Conservation (phyloP, 2,113 vertebrate species). For the Hypocryptadius cinnamomeus region DNA sequence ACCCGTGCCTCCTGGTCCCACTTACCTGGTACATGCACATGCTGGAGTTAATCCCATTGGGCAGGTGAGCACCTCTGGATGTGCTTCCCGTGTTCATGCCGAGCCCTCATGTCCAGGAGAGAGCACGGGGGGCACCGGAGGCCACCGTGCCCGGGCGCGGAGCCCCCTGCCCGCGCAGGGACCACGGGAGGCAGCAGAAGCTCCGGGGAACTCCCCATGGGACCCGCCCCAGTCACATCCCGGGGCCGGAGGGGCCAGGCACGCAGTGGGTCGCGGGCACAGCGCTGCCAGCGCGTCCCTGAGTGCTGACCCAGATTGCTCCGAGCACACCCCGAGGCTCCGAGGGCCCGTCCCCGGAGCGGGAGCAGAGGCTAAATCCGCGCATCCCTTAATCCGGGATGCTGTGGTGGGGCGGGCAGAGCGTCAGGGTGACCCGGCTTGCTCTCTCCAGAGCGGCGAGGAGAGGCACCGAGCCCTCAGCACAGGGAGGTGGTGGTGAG, state of each 20-base stretch:
- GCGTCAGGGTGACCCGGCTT: conserved; percentile 29
- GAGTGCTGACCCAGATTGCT: conserved; percentile 41
- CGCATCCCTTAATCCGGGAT: conserved; percentile 53
- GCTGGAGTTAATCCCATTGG: conserved; percentile 82
- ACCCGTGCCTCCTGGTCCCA: accelerated
- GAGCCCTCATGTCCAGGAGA: conserved; percentile 68
- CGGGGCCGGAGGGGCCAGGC: not conserved
- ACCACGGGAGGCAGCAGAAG: not conserved
- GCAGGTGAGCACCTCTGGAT: conserved; percentile 66
- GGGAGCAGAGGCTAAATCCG: conserved; percentile 34
- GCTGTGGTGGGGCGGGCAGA: not conserved
- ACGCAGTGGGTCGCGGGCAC: not conserved
- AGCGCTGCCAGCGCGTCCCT: not conserved
- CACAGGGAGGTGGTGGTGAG: not conserved
- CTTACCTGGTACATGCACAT: conserved; percentile 87
- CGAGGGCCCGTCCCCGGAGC: not conserved
- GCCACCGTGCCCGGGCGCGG: accelerated
- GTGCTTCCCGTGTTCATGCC: conserved; percentile 70
- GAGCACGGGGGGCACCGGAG: not conserved
- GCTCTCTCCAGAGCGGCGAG: not conserved
- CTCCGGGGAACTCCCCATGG: not conserved
- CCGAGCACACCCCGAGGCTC: not conserved
- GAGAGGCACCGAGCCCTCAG: not conserved
- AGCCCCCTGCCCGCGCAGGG: not conserved
- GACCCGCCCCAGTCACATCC: not conserved